Conservation (phyloP, 2,797 vertebrate species). For the Schizopygopsis pylzovi region DNA sequence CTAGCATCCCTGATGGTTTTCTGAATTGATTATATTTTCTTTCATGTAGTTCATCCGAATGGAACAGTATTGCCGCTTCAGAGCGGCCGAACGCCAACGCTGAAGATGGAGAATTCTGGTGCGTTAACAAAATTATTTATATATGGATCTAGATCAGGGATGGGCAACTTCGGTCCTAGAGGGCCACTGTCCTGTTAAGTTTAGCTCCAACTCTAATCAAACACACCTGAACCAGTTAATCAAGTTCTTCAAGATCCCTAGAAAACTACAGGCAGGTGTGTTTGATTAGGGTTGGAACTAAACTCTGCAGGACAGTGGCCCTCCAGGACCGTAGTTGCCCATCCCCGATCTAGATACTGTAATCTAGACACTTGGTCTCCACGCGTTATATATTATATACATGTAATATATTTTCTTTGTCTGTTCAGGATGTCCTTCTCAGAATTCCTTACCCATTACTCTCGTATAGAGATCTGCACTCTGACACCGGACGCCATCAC, state of each 20-base stretch:
- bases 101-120: constrained; percentile 95
- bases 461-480: constrained; percentile 87
- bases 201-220: no score
- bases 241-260: no score
- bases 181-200: no score
- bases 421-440: constrained; percentile 86
- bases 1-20: neutral
- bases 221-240: no score
- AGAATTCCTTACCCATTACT: constrained; percentile 86
- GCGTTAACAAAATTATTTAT: neutral
- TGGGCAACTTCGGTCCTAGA: no score
- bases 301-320: no score
- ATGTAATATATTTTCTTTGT: neutral
- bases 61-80: constrained; percentile 79
- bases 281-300: no score
- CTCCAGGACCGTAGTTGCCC: no score
- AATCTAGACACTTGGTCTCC: neutral
- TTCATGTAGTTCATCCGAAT: constrained; percentile 78
- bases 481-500: constrained; percentile 84
- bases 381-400: neutral
- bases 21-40: neutral
- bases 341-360: neutral
- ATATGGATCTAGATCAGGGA: neutral
- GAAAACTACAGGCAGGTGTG: no score
- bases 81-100: constrained; percentile 73